Percentiles rank a stretch among this genome's conserved stretches.
Conservation (phyloP, 92 coral and sea anemone species). For the Blastomussa wellsi region DNA sequence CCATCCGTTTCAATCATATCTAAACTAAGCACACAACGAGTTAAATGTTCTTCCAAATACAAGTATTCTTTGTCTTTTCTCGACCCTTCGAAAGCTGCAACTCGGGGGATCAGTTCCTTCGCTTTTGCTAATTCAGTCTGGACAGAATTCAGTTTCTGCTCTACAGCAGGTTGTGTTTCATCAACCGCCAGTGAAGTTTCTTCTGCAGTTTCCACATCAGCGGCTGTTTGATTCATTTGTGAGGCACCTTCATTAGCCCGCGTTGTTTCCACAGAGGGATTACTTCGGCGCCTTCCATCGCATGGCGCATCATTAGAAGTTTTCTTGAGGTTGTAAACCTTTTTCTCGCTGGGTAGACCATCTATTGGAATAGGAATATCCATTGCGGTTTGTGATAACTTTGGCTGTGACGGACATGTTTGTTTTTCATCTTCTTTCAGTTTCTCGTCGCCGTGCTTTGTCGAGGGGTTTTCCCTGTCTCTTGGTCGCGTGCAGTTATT, state of each 20-base stretch:
- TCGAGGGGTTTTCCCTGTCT: constrained; percentile 33
- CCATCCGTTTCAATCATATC: constrained; percentile 53
- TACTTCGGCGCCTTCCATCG: background rate
- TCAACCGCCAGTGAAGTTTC: background rate
- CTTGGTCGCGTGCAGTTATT: background rate
- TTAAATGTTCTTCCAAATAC: constrained; percentile 59
- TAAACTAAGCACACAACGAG: constrained; percentile 47
- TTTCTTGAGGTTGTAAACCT: background rate
- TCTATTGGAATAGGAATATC: background rate
- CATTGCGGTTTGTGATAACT: constrained; percentile 6
- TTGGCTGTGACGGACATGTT: constrained; percentile 1
- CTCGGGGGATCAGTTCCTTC: constrained; percentile 38
- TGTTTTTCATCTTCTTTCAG: background rate
- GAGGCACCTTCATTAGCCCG: background rate
- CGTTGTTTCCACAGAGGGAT: background rate
- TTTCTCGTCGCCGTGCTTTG: background rate
- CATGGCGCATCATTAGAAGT: background rate
- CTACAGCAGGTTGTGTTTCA: background rate
- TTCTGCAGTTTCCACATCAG: background rate
- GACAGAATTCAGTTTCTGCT: constrained; percentile 42
- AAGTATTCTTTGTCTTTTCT: constrained; percentile 45
- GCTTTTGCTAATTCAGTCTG: constrained; percentile 43
- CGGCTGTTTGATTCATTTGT: background rate
- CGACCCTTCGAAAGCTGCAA: constrained; percentile 39
- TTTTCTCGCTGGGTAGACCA: background rate